These are phyloP conservation scores for Apodemia duryi DNA, from an alignment of 2,888 invertebrate genomes.

Conservation along the genomic window DNA sequence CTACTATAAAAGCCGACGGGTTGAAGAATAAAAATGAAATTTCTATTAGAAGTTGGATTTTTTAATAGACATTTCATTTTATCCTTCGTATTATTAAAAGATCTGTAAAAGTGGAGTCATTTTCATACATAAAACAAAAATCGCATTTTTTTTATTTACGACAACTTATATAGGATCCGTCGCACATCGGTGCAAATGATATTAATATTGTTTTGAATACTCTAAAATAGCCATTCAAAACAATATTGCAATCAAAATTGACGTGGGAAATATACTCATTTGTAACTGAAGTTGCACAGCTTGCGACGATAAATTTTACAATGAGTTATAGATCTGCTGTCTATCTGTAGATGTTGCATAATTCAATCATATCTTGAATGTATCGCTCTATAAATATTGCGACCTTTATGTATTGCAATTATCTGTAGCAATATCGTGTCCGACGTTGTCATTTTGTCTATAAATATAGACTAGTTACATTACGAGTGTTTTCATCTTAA, in stretches of 20 bases:
- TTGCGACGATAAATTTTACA: slow-evolving; percentile 67
- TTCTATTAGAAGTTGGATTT: no score
- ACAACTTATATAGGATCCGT: no score
- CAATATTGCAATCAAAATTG: slow-evolving; percentile 75
- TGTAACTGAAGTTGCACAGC: slow-evolving; percentile 54
- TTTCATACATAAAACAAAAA: no score
- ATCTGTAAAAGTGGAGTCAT: no score
- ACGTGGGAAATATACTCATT: slow-evolving; percentile 77
- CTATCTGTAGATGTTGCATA: slow-evolving; percentile 55
- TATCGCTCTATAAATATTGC: slow-evolving; percentile 29
- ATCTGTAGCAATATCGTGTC: slow-evolving; percentile 17
- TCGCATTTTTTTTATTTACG: no score
- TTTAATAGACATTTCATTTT: no score
- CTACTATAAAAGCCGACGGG: no score
- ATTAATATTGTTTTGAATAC: slow-evolving; percentile 68
- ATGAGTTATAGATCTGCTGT: slow-evolving; percentile 63
- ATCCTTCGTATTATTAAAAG: no score
- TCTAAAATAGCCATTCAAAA: slow-evolving; percentile 58
- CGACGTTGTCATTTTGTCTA: slow-evolving; percentile 16
- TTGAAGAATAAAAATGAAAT: no score
- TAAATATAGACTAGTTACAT: slow-evolving; percentile 8
- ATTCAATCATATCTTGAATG: slow-evolving; percentile 55
- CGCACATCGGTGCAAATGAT: slow-evolving; percentile 38
- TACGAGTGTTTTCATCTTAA: no score
- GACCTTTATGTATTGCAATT: slow-evolving; percentile 21